Evolutionary conservation across 1,140 invertebrate genomes (phyloP).

Genomic region (Kradibia gibbosae): DNA sequence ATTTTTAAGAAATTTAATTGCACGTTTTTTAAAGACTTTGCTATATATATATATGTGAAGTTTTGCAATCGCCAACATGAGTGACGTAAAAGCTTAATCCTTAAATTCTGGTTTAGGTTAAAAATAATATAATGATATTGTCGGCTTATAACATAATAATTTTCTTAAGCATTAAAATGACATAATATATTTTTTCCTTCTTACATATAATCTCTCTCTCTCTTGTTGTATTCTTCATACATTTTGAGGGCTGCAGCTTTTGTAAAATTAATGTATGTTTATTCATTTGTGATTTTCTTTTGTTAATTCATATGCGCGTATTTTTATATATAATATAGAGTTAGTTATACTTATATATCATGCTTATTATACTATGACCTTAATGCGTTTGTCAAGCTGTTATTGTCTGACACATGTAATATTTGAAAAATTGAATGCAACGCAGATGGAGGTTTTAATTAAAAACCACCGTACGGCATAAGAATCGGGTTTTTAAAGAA

Average conservation of each 20-base stretch:
- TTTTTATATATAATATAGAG: conserved; percentile 24
- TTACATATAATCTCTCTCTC: neutral
- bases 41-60: conserved; percentile 30
- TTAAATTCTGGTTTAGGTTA: conserved; percentile 41
- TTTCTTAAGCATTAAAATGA: conserved; percentile 26
- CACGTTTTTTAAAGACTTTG: conserved; percentile 1
- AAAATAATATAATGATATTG: conserved; percentile 36
- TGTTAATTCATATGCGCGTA: neutral
- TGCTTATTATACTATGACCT: conserved; percentile 41
- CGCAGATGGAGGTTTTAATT: neutral
- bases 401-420: conserved; percentile 55
- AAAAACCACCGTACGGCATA: conserved; percentile 38
- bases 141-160: conserved; percentile 25
- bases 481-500: neutral
- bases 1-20: neutral
- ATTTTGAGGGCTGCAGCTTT: conserved; percentile 8
- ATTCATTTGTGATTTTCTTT: neutral
- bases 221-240: neutral
- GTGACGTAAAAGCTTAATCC: conserved; percentile 36
- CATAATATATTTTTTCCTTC: neutral
- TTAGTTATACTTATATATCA: conserved; percentile 45
- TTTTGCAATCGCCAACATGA: conserved; percentile 40
- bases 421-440: conserved; percentile 18
- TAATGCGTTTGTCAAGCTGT: conserved; percentile 51
- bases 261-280: conserved; percentile 12